Evolutionary conservation across 2,888 invertebrate genomes (phyloP), one percentile per base, ranked within the genome.

Genomic region (Drosophila kuntzei): DNA sequence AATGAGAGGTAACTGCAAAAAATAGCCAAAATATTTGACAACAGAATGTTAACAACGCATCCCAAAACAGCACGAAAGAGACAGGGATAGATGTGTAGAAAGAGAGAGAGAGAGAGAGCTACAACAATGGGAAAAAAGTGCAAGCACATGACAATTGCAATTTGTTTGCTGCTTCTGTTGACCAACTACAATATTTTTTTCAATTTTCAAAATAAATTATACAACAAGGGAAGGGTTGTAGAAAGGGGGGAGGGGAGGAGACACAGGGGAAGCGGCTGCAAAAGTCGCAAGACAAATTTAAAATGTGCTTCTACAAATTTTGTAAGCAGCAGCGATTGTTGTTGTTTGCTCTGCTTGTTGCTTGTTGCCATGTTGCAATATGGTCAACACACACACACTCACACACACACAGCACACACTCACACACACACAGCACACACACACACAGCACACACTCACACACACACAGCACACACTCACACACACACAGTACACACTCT

Each of bases 81-180:
- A 63, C 34, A 36, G 75, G 6, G 37, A 36, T 39, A 57, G 37
- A 1, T 1, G n/a, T 2, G 34, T 12, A 34, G 32, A 55, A 25
- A 7, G 36, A 55, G 53, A 8, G 22, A 22, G 20, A 9, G 27
- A 11, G 18, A 25, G 25, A 18, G 27, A 27, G 34, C 1, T 22
- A 34, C 18, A 22, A 44, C 27, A 46, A 47, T 32, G 18, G 9
- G 34, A 60, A 66, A 71, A 76, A 66, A 75, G 51, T 66, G 70
- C 65, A 79, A 79, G 62, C 81, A 72, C 78, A 80, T 80, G 78
- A 80, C 51, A 77, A 66, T 68, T 59, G 51, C 63, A 61, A 71
- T 62, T 65, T 72, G 50, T 51, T 65, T 66, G 65, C 50, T 51
- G 49, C 11, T 64, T 53, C 50, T 51, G 18, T 70, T 71, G 36